A percentile compares a stretch with the other conserved stretches of the same genome.
These are phyloP conservation scores for Pogonomyrmex barbatus DNA, from an alignment of 1,140 invertebrate genomes.

Conservation along the genomic window DNA sequence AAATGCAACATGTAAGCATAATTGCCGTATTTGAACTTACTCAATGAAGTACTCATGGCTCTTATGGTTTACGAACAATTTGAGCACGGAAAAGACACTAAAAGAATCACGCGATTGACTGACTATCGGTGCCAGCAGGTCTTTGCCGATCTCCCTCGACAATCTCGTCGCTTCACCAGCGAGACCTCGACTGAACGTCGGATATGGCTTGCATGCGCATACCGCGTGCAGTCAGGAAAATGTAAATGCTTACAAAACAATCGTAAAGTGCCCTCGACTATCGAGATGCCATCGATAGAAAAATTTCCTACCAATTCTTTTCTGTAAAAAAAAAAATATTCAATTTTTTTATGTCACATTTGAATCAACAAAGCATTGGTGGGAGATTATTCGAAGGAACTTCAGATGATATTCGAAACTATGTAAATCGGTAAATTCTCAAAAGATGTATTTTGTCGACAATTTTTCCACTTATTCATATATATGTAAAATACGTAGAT, in stretches of 20 bases:
- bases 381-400: not conserved
- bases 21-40: conserved; percentile 29
- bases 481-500: too few relatives aligned
- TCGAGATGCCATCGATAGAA: not conserved
- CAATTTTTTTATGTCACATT: not conserved
- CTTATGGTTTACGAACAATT: not conserved
- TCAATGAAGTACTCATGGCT: not conserved
- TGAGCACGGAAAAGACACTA: conserved; percentile 3
- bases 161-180: conserved; percentile 25
- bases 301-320: not conserved
- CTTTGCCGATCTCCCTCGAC: not conserved
- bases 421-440: not conserved
- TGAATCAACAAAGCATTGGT: not conserved
- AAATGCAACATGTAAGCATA: not conserved
- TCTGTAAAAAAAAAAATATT: not conserved
- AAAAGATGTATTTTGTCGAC: too few relatives aligned
- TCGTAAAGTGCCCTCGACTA: not conserved
- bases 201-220: not conserved
- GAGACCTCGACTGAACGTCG: conserved; percentile 31
- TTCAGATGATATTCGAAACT: not conserved
- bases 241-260: conserved; percentile 23
- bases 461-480: too few relatives aligned
- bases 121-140: not conserved
- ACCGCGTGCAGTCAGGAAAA: conserved; percentile 3
- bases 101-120: not conserved